Conservation (phyloP, 2,888 invertebrate genomes). For the Eupithecia insigniata region DNA sequence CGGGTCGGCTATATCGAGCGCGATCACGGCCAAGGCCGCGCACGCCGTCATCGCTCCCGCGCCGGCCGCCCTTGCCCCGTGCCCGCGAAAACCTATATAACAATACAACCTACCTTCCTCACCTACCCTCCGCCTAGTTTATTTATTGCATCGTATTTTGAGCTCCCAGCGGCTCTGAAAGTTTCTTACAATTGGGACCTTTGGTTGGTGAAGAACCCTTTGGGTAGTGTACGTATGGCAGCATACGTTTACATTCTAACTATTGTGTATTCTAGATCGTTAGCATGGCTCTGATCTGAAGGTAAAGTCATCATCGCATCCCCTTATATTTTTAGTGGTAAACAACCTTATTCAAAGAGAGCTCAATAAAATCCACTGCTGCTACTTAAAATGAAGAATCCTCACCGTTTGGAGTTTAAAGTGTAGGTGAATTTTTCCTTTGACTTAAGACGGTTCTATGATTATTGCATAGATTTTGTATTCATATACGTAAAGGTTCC, state of each 20-base stretch:
- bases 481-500: background rate
- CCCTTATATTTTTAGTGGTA: background rate
- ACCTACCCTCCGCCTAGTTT: slow-evolving; percentile 27
- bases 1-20: slow-evolving; percentile 78
- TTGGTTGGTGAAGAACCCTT: background rate
- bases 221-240: background rate
- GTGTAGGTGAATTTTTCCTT: background rate
- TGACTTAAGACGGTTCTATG: background rate
- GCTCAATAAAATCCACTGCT: background rate
- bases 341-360: background rate
- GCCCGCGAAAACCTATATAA: slow-evolving; percentile 41
- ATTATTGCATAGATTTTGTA: background rate
- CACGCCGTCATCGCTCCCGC: slow-evolving; percentile 65
- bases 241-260: background rate
- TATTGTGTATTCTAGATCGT: background rate
- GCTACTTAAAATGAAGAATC: background rate
- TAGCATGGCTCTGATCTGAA: background rate
- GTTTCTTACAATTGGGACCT: background rate
- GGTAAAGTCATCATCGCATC: background rate
- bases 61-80: slow-evolving; percentile 57
- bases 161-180: slow-evolving; percentile 11
- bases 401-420: background rate
- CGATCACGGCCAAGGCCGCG: slow-evolving; percentile 83
- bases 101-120: slow-evolving; percentile 34
- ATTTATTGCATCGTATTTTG: slow-evolving; percentile 47